Conservation (phyloP, 35 echinoderm and acorn worm species). For the Hemicentrotus pulcherrimus region DNA sequence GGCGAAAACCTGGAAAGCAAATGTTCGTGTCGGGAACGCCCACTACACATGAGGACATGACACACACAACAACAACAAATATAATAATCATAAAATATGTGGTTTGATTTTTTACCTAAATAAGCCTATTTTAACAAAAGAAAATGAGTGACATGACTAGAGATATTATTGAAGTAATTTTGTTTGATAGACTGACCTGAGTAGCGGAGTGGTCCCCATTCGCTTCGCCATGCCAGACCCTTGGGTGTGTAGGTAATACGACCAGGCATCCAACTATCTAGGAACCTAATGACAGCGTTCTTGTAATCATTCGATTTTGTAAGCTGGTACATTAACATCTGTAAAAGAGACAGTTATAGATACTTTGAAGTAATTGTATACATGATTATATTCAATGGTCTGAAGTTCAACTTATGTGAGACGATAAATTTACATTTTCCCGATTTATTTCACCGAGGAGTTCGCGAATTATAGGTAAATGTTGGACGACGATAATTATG, state of each 20-base stretch:
- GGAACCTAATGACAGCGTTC: not conserved
- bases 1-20: too few species aligned
- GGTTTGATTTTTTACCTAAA: not conserved
- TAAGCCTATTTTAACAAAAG: not conserved
- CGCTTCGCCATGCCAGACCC: constrained; percentile 68
- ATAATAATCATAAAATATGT: not conserved
- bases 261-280: constrained; percentile 63
- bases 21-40: too few species aligned
- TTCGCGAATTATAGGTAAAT: too few species aligned
- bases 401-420: too few species aligned
- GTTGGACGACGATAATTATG: too few species aligned
- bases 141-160: not conserved
- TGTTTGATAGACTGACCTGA: constrained; percentile 53
- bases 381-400: not conserved
- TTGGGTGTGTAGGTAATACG: constrained; percentile 59
- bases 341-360: not conserved
- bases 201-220: constrained; percentile 72
- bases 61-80: not conserved
- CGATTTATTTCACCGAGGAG: too few species aligned
- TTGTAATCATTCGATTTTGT: constrained; percentile 25
- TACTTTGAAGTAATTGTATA: not conserved
- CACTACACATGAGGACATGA: too few species aligned
- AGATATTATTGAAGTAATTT: not conserved
- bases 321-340: constrained; percentile 68
- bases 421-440: too few species aligned